Percentiles rank a stretch among this genome's conserved stretches.
These are phyloP conservation scores for Drosophila takahashii DNA, from an alignment of 1,140 invertebrate genomes.

Conservation along the genomic window DNA sequence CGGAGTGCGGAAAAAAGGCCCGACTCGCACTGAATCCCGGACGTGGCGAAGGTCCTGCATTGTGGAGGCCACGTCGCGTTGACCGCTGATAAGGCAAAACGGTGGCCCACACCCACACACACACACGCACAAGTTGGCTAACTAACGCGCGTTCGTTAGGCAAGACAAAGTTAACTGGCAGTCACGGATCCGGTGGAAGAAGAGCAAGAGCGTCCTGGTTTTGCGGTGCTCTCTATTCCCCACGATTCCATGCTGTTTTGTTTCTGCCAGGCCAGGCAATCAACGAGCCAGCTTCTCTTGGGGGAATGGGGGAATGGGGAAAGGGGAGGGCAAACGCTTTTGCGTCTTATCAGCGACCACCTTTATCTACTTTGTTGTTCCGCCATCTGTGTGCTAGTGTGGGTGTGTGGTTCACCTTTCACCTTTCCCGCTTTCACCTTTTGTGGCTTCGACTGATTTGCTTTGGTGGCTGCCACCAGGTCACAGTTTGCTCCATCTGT, in stretches of 20 bases:
- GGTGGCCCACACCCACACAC: slow-evolving; percentile 26
- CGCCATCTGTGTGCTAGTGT: not conserved
- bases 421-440: slow-evolving; percentile 21
- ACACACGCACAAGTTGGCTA: slow-evolving; percentile 35
- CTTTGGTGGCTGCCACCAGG: slow-evolving; percentile 4
- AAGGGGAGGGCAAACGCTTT: slow-evolving; percentile 23
- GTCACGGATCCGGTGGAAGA: slow-evolving; percentile 47
- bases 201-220: slow-evolving; percentile 16
- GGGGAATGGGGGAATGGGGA: too few species aligned
- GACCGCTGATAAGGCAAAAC: slow-evolving; percentile 80
- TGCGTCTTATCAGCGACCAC: slow-evolving; percentile 56
- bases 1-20: slow-evolving; percentile 17
- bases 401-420: not conserved
- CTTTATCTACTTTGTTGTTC: slow-evolving; percentile 37
- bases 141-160: slow-evolving; percentile 73
- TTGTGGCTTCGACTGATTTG: slow-evolving; percentile 9
- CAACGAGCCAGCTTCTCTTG: slow-evolving; percentile 34
- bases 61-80: slow-evolving; percentile 54
- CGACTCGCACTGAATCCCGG: slow-evolving; percentile 34
- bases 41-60: slow-evolving; percentile 36
- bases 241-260: slow-evolving; percentile 46
- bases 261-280: slow-evolving; percentile 61
- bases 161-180: slow-evolving; percentile 74
- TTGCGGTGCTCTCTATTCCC: slow-evolving; percentile 8
- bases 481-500: not conserved